Conservation (phyloP, 2,797 vertebrate species). For the Dromococcyx pavoninus region DNA sequence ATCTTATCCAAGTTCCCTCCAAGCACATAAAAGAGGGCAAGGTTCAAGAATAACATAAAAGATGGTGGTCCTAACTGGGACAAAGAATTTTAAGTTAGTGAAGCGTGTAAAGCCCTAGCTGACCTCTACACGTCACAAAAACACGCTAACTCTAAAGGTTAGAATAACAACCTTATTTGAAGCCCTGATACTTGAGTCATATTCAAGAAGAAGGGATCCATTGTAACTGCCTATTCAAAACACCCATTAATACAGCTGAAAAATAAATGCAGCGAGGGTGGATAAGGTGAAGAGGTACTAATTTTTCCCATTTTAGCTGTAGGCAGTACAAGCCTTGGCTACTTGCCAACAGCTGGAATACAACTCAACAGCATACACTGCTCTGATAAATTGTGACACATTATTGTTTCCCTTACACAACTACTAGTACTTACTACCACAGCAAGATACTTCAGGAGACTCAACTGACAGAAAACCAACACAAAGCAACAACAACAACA, state of each 20-base stretch:
- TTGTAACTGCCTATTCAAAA: slow-evolving; percentile 1
- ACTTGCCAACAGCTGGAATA: neutral
- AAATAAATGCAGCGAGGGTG: neutral
- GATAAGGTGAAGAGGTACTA: neutral
- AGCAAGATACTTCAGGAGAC: neutral
- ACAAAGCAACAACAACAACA: neutral
- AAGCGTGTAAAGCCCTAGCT: neutral
- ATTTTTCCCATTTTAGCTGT: neutral
- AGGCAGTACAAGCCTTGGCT: neutral
- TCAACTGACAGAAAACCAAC: neutral
- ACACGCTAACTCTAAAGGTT: slow-evolving; percentile 26
- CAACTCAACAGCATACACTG: neutral
- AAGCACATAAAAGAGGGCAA: neutral
- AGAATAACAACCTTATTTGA: slow-evolving; percentile 12
- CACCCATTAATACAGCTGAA: neutral
- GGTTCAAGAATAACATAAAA: slow-evolving; percentile 5
- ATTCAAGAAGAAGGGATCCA: slow-evolving; percentile 7
- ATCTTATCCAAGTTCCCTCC: slow-evolving; percentile 4
- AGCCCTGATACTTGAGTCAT: neutral
- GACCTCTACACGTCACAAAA: slow-evolving; percentile 10
- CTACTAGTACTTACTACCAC: neutral
- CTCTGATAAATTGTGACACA: neutral
- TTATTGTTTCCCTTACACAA: neutral
- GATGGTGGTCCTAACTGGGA: neutral
- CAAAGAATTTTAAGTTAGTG: neutral